These are phyloP conservation scores for Epizoanthus illoricatus DNA, from an alignment of 92 coral and sea anemone species.

Conservation along the genomic window DNA sequence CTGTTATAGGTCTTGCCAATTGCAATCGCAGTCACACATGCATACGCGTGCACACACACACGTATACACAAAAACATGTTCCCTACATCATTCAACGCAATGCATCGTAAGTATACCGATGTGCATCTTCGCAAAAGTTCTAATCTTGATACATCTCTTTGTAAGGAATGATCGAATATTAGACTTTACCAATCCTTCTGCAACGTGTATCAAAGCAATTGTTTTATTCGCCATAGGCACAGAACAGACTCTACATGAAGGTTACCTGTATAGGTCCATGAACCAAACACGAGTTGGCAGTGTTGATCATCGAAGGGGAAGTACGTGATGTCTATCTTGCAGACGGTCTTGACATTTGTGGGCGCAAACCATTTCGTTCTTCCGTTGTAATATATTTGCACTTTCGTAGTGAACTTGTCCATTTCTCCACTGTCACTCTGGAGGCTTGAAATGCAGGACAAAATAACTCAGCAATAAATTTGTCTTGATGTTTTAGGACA, in stretches of 20 bases:
- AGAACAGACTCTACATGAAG: not conserved
- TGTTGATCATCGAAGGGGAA: constrained; percentile 92
- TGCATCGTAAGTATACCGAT: no score
- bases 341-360: constrained; percentile 82
- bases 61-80: no score
- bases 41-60: no score
- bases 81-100: no score
- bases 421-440: constrained; percentile 96
- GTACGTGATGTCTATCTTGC: constrained; percentile 89
- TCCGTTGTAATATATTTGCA: constrained; percentile 71
- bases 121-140: no score
- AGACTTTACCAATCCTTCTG: no score
- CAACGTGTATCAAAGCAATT: no score
- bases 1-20: no score
- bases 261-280: constrained; percentile 84
- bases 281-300: constrained; percentile 83
- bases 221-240: no score
- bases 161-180: no score
- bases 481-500: not conserved
- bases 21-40: no score
- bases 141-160: no score
- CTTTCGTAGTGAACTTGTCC: constrained; percentile 91
- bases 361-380: constrained; percentile 90
- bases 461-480: not conserved
- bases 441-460: constrained; percentile 44